Evolutionary conservation across 2,113 vertebrate species (phyloP).

Genomic region (Electrona antarctica): DNA sequence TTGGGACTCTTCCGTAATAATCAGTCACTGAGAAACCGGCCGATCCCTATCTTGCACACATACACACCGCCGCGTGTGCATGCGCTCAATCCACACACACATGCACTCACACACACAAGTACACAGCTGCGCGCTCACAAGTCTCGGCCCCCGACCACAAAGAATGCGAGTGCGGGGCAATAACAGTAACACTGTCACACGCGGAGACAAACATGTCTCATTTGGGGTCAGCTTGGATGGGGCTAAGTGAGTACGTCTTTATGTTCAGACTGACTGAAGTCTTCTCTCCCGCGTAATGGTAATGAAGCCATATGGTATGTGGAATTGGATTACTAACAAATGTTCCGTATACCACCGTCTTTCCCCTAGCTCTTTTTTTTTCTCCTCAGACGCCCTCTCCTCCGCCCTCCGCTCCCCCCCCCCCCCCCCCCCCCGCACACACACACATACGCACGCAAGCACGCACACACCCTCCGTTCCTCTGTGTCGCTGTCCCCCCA

Average conservation of each 20-base stretch:
- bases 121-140: conserved; percentile 66
- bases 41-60: conserved; percentile 70
- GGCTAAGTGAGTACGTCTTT: conserved; percentile 77
- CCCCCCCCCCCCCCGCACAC: not conserved
- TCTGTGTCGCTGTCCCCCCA: conserved; percentile 73
- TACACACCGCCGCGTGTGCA: not conserved
- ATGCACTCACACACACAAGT: conserved; percentile 33
- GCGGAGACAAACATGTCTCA: conserved; percentile 76
- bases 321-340: conserved; percentile 80
- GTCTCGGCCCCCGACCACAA: conserved; percentile 69
- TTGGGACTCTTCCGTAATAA: conserved; percentile 76
- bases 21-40: conserved; percentile 74
- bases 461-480: conserved; percentile 20
- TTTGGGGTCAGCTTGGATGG: conserved; percentile 75
- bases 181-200: conserved; percentile 77
- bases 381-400: conserved; percentile 2
- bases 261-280: conserved; percentile 80
- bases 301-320: conserved; percentile 78
- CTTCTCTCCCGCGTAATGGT: conserved; percentile 77
- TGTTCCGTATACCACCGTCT: conserved; percentile 73
- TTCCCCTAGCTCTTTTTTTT: conserved; percentile 54
- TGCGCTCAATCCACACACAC: conserved; percentile 5
- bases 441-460: not conserved
- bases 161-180: conserved; percentile 73
- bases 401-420: conserved; percentile 2